phyloP scores from a whole-genome alignment of 2,888 invertebrate genomes.

The Drosophila dives region DNA sequence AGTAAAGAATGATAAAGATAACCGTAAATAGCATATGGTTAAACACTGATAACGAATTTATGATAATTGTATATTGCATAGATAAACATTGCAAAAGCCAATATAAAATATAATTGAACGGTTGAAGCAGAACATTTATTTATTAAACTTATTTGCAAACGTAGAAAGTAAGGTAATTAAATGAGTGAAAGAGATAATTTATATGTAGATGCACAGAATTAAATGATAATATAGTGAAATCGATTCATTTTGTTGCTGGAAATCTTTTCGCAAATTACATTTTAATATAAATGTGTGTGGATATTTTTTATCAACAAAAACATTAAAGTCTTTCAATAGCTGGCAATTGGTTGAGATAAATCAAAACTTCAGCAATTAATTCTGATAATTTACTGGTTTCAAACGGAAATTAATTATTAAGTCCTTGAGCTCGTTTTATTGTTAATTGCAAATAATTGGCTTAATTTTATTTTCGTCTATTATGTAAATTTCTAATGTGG shows the following conservation, averaged over 20 bases:
- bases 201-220: neutral
- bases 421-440: neutral
- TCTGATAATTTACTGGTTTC: neutral
- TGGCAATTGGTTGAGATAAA: neutral
- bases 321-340: neutral
- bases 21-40: constrained; percentile 3
- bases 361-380: neutral
- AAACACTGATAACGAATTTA: constrained; percentile 26
- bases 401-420: neutral
- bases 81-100: constrained; percentile 17
- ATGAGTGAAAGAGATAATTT: neutral
- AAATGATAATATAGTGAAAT: neutral
- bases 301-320: neutral
- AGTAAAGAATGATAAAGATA: constrained; percentile 16
- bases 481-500: constrained; percentile 28
- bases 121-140: neutral
- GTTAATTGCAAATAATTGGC: neutral
- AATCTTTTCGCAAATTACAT: neutral
- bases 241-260: neutral
- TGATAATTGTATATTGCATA: constrained; percentile 24
- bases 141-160: neutral
- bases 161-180: neutral
- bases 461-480: constrained; percentile 10
- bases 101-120: constrained; percentile 11
- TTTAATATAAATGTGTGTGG: neutral